These are phyloP conservation scores for Salvelinus namaycush DNA, from an alignment of 2,113 vertebrate species.

Conservation along the genomic window DNA sequence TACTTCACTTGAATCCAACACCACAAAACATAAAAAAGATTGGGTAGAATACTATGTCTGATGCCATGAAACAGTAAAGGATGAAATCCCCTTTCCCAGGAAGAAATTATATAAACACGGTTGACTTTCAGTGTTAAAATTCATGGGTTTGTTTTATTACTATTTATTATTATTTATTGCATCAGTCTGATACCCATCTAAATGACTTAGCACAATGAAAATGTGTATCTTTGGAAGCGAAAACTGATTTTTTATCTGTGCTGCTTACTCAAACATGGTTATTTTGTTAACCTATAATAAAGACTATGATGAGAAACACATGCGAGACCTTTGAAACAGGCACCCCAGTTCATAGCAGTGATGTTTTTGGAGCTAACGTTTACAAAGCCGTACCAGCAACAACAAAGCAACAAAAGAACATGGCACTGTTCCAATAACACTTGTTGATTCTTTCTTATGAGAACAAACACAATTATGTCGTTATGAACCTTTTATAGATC, in stretches of 20 bases:
- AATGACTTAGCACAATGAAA: neutral
- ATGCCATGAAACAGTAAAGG: neutral
- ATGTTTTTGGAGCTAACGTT: constrained; percentile 13
- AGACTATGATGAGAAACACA: constrained; percentile 30
- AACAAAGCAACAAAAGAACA: neutral
- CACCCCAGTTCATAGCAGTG: constrained; percentile 6
- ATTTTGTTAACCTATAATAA: neutral
- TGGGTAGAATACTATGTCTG: neutral
- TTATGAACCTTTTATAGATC: neutral
- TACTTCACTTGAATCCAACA: too few species aligned
- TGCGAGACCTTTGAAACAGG: constrained; percentile 21
- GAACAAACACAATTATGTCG: constrained; percentile 9
- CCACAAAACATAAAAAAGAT: neutral
- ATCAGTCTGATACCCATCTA: neutral
- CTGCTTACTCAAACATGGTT: neutral
- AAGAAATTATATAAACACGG: neutral
- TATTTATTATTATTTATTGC: neutral
- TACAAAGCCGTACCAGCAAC: constrained; percentile 28
- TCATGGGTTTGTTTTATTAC: neutral
- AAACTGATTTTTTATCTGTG: neutral
- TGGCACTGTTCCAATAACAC: constrained; percentile 21
- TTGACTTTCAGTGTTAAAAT: neutral
- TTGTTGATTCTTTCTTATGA: constrained; percentile 22
- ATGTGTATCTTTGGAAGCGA: neutral
- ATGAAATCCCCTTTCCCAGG: neutral